A percentile compares a stretch with the other conserved stretches of the same genome.
Evolutionary conservation across 2,888 invertebrate species (phyloP).

Genomic region (Arrhopalites spinosus): DNA sequence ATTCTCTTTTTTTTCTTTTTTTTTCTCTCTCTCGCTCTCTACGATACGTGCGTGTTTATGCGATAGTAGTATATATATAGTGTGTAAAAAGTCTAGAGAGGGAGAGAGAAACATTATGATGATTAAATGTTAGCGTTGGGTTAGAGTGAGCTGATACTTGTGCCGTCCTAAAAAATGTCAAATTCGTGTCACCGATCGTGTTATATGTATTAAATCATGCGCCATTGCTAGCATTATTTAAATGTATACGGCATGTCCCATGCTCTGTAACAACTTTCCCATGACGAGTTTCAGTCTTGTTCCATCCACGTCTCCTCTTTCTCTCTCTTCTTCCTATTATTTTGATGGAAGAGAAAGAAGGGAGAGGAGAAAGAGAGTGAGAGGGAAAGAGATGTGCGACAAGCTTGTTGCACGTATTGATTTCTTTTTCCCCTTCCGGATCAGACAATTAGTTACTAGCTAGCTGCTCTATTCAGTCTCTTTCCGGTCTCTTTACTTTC

Average conservation of each 20-base stretch:
- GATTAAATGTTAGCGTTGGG: slow-evolving; percentile 30
- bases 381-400: slow-evolving; percentile 17
- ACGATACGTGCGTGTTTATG: slow-evolving; percentile 7
- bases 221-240: slow-evolving; percentile 29
- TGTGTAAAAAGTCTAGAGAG: slow-evolving; percentile 5
- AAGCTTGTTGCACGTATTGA: slow-evolving; percentile 49
- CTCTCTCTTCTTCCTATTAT: background rate
- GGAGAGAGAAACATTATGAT: slow-evolving; percentile 28
- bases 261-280: background rate
- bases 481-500: slow-evolving; percentile 24
- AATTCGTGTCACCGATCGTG: slow-evolving; percentile 39
- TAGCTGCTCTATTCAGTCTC: slow-evolving; percentile 25
- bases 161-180: slow-evolving; percentile 32
- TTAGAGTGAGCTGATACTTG: slow-evolving; percentile 20
- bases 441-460: slow-evolving; percentile 39
- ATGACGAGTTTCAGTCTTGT: slow-evolving; percentile 15
- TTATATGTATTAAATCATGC: slow-evolving; percentile 38
- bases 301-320: background rate
- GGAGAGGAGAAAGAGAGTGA: background rate
- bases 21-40: background rate
- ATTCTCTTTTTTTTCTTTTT: slow-evolving; percentile 8
- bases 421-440: slow-evolving; percentile 37
- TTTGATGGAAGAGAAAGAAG: background rate
- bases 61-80: background rate
- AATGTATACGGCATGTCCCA: slow-evolving; percentile 6